Evolutionary conservation across 1,140 invertebrate genomes (phyloP), one percentile per base, ranked within the genome.

Genomic region (Apis florea): DNA sequence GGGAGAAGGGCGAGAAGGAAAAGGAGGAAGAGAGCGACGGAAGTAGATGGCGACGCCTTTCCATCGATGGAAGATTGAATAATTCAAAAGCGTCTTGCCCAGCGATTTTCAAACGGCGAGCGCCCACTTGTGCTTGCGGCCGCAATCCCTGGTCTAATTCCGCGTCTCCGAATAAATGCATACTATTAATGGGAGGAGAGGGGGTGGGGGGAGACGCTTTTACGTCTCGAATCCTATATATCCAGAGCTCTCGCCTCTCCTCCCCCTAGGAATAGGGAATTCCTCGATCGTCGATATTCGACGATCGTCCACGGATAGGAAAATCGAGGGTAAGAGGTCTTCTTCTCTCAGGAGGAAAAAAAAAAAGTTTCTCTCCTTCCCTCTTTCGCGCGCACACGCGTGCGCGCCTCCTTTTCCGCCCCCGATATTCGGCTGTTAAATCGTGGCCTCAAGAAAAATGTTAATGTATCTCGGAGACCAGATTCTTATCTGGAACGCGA

Each of bases 81-180:
- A 90, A 90, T 90, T 90, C 90, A 90, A 83, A 89, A 88, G 84
- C 90, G 83, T 87, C 90, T 90, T 90, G 87, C 88, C 86, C 86
- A 89, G 88, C 89, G 86, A 90, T 90, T 90, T 90, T 89, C 89
- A 85, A 90, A 88, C 89, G 84, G 66, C 75, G 84, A 86, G 84
- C 84, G 78, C 85, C 89, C 86, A 89, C 89, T 89, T 85, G 79
- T 84, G 83, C 79, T 69, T 76, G 86, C 83, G 73, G 78, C 82
- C 84, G 83, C 89, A 89, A 89, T 90, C 89, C 87, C 87, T 89
- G 87, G 68, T 90, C 89, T 90, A 90, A 90, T 90, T 90, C 89
- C 86, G 83, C 86, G 77, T 83, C 88, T 85, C 76, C 89, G 89
- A 90, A 90, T 90, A 90, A 90, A 90, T 90, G 89, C 89, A 90